These are phyloP conservation scores for Burhinus bistriatus DNA, from an alignment of 2,113 vertebrate genomes.

Conservation along the genomic window DNA sequence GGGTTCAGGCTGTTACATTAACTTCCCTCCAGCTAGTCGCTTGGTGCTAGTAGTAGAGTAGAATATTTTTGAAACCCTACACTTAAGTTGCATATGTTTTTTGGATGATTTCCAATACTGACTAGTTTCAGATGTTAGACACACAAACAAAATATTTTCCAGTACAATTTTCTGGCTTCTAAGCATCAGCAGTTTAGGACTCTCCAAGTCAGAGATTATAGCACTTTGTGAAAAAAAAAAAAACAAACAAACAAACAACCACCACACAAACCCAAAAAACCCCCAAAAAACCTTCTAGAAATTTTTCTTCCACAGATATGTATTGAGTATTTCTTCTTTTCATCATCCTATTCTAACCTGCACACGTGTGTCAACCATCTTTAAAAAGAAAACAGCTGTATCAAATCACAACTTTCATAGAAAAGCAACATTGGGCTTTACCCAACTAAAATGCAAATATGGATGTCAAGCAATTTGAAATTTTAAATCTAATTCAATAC, in stretches of 20 bases:
- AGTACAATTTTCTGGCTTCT: not conserved
- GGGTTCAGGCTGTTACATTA: not conserved
- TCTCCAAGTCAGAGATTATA: not conserved
- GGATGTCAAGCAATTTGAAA: not conserved
- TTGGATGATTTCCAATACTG: not conserved
- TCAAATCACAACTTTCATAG: not conserved
- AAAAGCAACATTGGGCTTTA: not conserved
- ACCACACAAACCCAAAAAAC: no score
- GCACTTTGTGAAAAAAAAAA: not conserved
- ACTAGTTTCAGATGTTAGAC: not conserved
- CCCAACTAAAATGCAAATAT: not conserved
- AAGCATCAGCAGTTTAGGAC: not conserved
- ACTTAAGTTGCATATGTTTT: not conserved
- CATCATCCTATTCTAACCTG: not conserved
- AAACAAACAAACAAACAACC: no score
- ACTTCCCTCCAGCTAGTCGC: not conserved
- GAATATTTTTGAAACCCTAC: not conserved
- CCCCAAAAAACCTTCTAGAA: not conserved
- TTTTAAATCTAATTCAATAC: not conserved
- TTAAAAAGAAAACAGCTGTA: not conserved
- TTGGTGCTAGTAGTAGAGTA: not conserved
- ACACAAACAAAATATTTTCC: not conserved
- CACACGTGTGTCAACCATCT: not conserved
- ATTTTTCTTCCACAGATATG: not conserved
- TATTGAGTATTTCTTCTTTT: not conserved